A percentile compares a stretch with the other conserved stretches of the same genome.
Evolutionary conservation across 2,888 invertebrate species (phyloP).

Genomic region (Ischnus inquisitorius): DNA sequence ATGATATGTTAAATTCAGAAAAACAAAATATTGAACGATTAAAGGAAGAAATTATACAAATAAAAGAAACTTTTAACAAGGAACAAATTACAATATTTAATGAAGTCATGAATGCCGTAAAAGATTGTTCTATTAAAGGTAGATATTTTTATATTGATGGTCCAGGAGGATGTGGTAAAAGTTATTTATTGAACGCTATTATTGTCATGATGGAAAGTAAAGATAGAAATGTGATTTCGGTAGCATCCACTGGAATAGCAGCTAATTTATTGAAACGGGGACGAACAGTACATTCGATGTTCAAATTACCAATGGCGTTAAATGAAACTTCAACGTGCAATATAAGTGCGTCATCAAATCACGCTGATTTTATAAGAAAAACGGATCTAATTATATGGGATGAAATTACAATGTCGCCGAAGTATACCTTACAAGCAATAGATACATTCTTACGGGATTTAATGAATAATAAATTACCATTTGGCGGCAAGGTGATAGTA

Average conservation of each 20-base stretch:
- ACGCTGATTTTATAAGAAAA: slow-evolving; percentile 41
- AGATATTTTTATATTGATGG: slow-evolving; percentile 11
- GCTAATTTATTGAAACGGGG: slow-evolving; percentile 16
- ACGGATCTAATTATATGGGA: slow-evolving; percentile 62
- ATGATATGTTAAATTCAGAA: slow-evolving; percentile 3
- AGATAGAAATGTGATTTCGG: neutral
- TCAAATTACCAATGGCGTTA: slow-evolving; percentile 30
- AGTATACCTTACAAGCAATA: slow-evolving; percentile 47
- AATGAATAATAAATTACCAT: neutral
- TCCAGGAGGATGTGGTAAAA: slow-evolving; percentile 45
- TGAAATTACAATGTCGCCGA: slow-evolving; percentile 64
- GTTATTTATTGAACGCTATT: slow-evolving; percentile 45
- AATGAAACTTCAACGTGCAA: slow-evolving; percentile 49
- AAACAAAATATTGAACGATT: neutral
- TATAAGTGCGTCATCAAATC: slow-evolving; percentile 29
- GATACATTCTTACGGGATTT: slow-evolving; percentile 43
- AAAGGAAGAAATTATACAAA: slow-evolving; percentile 2
- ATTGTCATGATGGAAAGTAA: neutral
- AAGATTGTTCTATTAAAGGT: neutral
- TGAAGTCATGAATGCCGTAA: slow-evolving; percentile 47
- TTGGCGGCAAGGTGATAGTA: slow-evolving; percentile 27
- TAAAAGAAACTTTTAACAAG: slow-evolving; percentile 17
- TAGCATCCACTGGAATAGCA: slow-evolving; percentile 31
- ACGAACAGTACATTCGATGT: too few relatives aligned
- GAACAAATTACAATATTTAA: slow-evolving; percentile 10